Base-by-base conservation (phyloP, 2,888 invertebrate genomes). In the Amphipyra tragopoginis region DNA sequence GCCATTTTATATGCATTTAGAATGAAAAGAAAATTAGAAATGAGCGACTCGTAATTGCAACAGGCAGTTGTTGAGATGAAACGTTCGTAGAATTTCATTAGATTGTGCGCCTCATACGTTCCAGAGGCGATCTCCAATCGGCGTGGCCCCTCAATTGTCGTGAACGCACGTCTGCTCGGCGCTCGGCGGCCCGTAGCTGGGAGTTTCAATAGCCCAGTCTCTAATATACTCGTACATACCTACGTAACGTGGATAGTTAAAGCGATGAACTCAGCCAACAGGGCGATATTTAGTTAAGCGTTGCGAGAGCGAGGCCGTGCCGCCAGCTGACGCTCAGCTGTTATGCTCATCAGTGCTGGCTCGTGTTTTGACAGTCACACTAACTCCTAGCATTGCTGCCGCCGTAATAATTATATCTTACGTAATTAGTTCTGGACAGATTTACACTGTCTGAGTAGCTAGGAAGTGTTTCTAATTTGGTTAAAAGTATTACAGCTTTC, bases 261-360 rank as follows among this genome's bases (percentile, higher is more conserved):
- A 82, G 87, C 89, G 91, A 91, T 90, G 90, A 91, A 87, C 88
- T 90, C 90, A 90, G 84, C 81, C 78, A 72, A 73, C 77, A 77
- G 77, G 72, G 76, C 74, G 80, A 80, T 83, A 84, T 87, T 85
- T 86, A 83, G 81, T 82, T 82, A 79, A 80, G 83, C 79, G 78
- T 72, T 74, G 64, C 58, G 79, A 72, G 77, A 76, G 77, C 80
- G 79, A 81, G 79, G 78, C 63, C 83, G 74, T 77, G 69, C 77
- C 76, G 69, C 71, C 87, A 89, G 87, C 90, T 89, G 89, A 89
- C 80, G 71, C 83, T 89, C 90, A 91, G 90, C 91, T 92, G 92
- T 90, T 92, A 80, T 80, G 74, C 83, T 90, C 92, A 90, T 93
- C 89, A 90, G 73, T 75, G 68, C 69, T 65, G 65, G 76, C 60